Conservation (phyloP, 2,888 invertebrate species). For the Drosophila rellima region DNA sequence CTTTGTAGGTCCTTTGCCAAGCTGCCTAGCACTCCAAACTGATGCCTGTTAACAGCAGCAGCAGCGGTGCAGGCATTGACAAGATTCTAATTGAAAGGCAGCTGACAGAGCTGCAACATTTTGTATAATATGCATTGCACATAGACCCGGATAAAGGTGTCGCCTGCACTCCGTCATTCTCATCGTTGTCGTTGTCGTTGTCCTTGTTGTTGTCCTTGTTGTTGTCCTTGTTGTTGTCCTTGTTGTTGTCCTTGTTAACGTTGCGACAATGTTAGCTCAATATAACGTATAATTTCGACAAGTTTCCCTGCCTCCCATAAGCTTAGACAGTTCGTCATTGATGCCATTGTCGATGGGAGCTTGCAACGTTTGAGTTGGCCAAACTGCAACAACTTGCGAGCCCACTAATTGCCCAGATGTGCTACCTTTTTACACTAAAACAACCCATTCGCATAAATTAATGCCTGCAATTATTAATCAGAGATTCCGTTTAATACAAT, state of each 20-base stretch:
- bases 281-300: slow-evolving; percentile 59
- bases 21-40: slow-evolving; percentile 5
- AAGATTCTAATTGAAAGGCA: slow-evolving; percentile 67
- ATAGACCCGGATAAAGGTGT: slow-evolving; percentile 47
- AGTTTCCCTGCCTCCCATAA: slow-evolving; percentile 1
- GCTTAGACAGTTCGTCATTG: slow-evolving; percentile 4
- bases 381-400: slow-evolving; percentile 3
- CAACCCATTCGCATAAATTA: not conserved
- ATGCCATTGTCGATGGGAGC: slow-evolving; percentile 19
- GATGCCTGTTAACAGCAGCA: slow-evolving; percentile 37
- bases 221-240: slow-evolving; percentile 6
- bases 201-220: slow-evolving; percentile 1
- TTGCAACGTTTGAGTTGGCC: slow-evolving; percentile 13
- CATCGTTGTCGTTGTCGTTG: slow-evolving; percentile 5
- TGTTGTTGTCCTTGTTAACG: slow-evolving; percentile 33
- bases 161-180: slow-evolving; percentile 31
- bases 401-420: slow-evolving; percentile 24
- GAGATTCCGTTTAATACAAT: not conserved
- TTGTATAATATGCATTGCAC: slow-evolving; percentile 49
- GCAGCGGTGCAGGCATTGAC: slow-evolving; percentile 46
- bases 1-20: slow-evolving; percentile 10
- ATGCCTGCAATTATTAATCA: not conserved
- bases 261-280: slow-evolving; percentile 49
- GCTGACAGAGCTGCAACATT: slow-evolving; percentile 39
- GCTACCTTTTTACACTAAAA: slow-evolving; percentile 5